Evolutionary conservation across 2,797 vertebrate genomes (phyloP).

Genomic region (Huso huso): DNA sequence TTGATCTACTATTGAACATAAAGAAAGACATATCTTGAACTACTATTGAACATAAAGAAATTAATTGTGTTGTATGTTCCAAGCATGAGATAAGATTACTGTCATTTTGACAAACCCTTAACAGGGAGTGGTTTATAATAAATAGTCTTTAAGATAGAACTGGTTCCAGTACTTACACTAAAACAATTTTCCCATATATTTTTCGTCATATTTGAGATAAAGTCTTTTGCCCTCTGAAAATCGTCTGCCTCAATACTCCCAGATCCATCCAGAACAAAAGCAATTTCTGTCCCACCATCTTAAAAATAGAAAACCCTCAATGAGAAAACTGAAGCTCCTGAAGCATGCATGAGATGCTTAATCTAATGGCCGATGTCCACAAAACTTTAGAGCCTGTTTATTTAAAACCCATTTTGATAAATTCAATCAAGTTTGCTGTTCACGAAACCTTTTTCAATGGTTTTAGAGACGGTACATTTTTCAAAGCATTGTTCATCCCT

Average conservation of each 20-base stretch:
- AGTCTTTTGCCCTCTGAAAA: conserved; percentile 62
- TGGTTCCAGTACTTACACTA: conserved; percentile 45
- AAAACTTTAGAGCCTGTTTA: no score
- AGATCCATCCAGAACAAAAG: conserved; percentile 67
- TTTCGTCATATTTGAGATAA: conserved; percentile 55
- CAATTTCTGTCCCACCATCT: conserved; percentile 62
- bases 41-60: conserved; percentile 13
- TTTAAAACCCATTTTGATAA: no score
- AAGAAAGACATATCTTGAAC: background rate
- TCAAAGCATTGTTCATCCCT: no score
- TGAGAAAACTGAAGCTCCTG: no score
- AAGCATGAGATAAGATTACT: no score
- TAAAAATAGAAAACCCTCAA: conserved; percentile 14
- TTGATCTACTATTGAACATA: conserved; percentile 6
- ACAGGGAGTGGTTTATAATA: no score
- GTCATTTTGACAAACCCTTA: no score
- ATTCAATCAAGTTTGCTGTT: no score
- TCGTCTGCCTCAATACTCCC: conserved; percentile 48
- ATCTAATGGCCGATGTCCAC: no score
- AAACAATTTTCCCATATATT: conserved; percentile 56
- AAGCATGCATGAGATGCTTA: no score
- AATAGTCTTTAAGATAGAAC: conserved; percentile 21
- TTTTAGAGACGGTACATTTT: no score
- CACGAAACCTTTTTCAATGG: no score
- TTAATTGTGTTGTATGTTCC: conserved; percentile 41